These are phyloP conservation scores for Caenorhabditis brenneri DNA, from an alignment of 1,140 invertebrate species.

Conservation along the genomic window DNA sequence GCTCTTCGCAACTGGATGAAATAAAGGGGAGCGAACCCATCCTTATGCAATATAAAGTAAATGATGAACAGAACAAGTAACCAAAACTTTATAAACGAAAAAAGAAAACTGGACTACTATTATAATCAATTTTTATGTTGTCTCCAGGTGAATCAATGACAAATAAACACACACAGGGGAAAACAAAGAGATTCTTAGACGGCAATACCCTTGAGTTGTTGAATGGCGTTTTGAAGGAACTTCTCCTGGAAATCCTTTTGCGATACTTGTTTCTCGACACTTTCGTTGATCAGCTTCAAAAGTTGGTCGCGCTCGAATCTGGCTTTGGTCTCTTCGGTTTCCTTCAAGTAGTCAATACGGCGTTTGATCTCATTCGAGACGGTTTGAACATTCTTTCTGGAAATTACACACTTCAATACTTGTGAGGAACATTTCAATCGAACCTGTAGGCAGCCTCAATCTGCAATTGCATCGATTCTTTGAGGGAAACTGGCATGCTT, in stretches of 20 bases:
- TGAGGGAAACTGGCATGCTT: slow-evolving; percentile 57
- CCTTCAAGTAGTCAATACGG: slow-evolving; percentile 66
- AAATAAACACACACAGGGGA: not conserved
- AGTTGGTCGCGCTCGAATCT: slow-evolving; percentile 67
- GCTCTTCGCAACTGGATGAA: too few relatives aligned
- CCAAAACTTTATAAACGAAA: not conserved
- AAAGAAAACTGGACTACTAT: not conserved
- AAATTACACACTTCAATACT: not conserved
- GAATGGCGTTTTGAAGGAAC: slow-evolving; percentile 67
- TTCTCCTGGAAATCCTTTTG: slow-evolving; percentile 63
- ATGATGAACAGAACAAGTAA: too few relatives aligned
- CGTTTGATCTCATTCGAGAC: slow-evolving; percentile 66
- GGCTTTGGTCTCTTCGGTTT: slow-evolving; percentile 68
- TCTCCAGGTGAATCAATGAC: not conserved
- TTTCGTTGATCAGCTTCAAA: slow-evolving; percentile 64
- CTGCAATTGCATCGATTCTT: slow-evolving; percentile 67
- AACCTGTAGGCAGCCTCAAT: slow-evolving; percentile 68
- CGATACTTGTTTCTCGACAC: slow-evolving; percentile 54
- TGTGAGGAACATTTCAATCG: not conserved
- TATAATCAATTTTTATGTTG: not conserved
- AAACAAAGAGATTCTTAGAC: not conserved
- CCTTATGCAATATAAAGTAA: too few relatives aligned
- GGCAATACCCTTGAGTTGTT: slow-evolving; percentile 59
- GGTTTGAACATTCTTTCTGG: slow-evolving; percentile 63
- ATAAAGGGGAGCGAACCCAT: too few relatives aligned